Base-by-base conservation (phyloP, 1,140 invertebrate genomes). In the Cardiocondyla obscurior region DNA sequence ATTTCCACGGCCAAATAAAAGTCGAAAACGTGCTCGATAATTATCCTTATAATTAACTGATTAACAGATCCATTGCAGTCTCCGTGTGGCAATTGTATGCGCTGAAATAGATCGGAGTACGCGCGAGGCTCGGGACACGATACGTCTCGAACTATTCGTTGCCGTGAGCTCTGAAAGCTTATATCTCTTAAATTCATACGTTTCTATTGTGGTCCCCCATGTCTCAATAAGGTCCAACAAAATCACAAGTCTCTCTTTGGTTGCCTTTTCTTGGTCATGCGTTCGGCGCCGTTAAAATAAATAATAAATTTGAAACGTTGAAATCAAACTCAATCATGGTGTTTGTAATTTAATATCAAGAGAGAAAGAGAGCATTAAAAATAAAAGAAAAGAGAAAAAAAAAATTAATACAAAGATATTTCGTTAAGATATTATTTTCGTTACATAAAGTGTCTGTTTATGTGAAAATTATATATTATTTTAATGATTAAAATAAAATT, bases 211-310 rank as follows among this genome's bases (percentile, higher is more conserved):
- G 86, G 86, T 88, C 86, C 86, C 84, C 85, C 69, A 28, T 76
- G 55, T 86, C 42, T 86, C 46, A 73, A 55, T 84, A 88, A 88
- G 70, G 46, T 88, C 72, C 74, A 39, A 84, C 69, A 53, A 79
- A 86, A 83, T 89, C 72, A 89, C 79, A 57, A 87, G 73, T 85
- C 36, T 74, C 51, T 84, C 46, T 84, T 86, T 87, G 51, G 39
- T 84, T 85, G 25, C 70, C 62, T 65, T 69, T 33, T 19, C 42
- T 87, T 86, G 85, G 85, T 87, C 85, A 36, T 77, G 73, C 82
- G 84, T 69, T 79, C 72, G 53, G 65, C 53, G 79, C 72, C 51
- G 53, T 74, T 60, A 53, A 83, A n/a, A 39, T 82, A 42, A 77
- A 67, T 51, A 22, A 19, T 53, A 79, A 49, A 51, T 6, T 28